Evolutionary conservation across 2,113 vertebrate genomes (phyloP).

Genomic region (Phylloscopus trochilus): DNA sequence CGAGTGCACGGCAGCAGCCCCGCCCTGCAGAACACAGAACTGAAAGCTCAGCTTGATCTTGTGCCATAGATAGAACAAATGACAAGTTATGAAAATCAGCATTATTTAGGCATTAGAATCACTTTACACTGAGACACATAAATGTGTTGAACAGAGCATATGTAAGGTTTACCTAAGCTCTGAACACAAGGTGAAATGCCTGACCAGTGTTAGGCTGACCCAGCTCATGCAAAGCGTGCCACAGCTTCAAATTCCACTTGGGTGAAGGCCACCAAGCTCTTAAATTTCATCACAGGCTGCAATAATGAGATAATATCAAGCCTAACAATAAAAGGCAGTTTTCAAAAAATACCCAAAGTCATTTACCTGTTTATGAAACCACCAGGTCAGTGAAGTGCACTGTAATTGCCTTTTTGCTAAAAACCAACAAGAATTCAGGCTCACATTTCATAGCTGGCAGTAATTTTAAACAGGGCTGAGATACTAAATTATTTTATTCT

Average conservation of each 20-base stretch:
- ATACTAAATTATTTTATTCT: background rate
- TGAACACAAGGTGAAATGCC: background rate
- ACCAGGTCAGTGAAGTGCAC: background rate
- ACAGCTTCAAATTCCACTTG: background rate
- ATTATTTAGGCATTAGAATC: background rate
- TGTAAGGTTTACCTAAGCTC: background rate
- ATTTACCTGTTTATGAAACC: background rate
- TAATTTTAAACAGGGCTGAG: background rate
- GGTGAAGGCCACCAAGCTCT: background rate
- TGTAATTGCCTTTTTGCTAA: background rate
- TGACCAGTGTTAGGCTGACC: background rate
- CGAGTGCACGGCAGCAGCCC: background rate
- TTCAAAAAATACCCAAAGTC: background rate
- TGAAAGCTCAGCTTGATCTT: accelerated
- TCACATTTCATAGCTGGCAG: background rate
- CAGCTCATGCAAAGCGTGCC: background rate
- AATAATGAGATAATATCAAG: background rate
- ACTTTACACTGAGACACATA: background rate
- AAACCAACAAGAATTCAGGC: background rate
- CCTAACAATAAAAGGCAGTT: background rate
- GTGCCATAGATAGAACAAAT: accelerated
- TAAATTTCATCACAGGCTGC: background rate
- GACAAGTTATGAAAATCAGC: background rate
- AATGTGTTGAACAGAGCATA: background rate
- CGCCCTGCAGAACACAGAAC: background rate